phyloP scores from a whole-genome alignment of 2,888 invertebrate genomes.

The Drosophila bunnanda region DNA sequence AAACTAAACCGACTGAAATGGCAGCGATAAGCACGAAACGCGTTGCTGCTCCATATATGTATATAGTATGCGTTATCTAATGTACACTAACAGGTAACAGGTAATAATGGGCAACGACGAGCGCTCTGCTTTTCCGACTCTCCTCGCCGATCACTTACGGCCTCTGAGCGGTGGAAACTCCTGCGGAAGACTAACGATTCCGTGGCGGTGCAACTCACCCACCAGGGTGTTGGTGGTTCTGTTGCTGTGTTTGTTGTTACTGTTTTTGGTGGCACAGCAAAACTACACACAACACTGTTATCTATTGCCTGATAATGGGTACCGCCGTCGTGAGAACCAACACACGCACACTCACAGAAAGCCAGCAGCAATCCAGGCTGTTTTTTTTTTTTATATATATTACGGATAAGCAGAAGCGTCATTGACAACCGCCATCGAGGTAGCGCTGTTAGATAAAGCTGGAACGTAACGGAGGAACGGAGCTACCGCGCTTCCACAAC shows the following conservation, averaged over 20 bases:
- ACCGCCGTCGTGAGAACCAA: conserved; percentile 46
- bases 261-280: conserved; percentile 35
- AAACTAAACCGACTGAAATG: conserved; percentile 50
- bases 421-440: conserved; percentile 42
- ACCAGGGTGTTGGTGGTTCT: conserved; percentile 5
- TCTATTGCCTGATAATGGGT: conserved; percentile 46
- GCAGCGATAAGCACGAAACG: conserved; percentile 44
- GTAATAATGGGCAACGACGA: conserved; percentile 18
- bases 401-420: conserved; percentile 44
- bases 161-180: conserved; percentile 57
- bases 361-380: conserved; percentile 26
- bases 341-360: conserved; percentile 9
- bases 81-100: conserved; percentile 68
- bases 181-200: conserved; percentile 56
- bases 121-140: conserved; percentile 27
- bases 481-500: conserved; percentile 2
- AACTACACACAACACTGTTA: conserved; percentile 37
- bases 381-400: conserved; percentile 8
- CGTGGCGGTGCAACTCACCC: conserved; percentile 29
- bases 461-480: conserved; percentile 1
- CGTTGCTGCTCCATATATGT: conserved; percentile 65
- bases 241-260: not conserved
- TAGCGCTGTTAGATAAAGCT: conserved; percentile 26
- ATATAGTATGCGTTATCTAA: conserved; percentile 64
- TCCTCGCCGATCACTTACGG: conserved; percentile 13